Base-by-base conservation (phyloP, 2,888 invertebrate genomes). In the Anorthoa munda region DNA sequence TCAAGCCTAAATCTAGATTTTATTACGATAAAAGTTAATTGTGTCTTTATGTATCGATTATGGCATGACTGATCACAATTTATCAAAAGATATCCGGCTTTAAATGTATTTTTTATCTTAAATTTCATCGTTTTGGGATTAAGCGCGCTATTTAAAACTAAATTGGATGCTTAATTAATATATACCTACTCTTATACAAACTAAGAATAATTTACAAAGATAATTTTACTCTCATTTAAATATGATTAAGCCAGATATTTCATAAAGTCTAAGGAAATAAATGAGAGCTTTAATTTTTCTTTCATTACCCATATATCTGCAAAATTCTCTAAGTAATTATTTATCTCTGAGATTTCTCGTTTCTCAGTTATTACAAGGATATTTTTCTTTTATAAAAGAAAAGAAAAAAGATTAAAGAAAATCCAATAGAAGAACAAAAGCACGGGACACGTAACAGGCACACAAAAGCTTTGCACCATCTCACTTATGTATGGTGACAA, bases 391-490 rank as follows among this genome's bases (percentile, higher is more conserved):
- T 68, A 53, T 58, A 53, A 76, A 79, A 77, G 67, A 67, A 77
- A 78, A 75, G 61, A 70, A 81, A 86, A 84, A 78, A 75, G 72
- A 81, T 79, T 79, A 83, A 88, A 81, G 82, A 80, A 88, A 84
- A 85, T 83, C 81, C 81, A 83, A 85, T 84, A 72, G 72, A 78
- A 83, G 83, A 87, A 90, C 88, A 89, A 89, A 86, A 77, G 75
- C 72, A 69, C 56, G 84, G 78, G 73, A 83, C 83, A 85, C 80
- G 85, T 86, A 80, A 86, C 85, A 75, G 73, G 81, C 83, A 81
- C 72, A 88, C 86, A 89, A 89, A 90, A 86, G 89, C 83, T 86
- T 90, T 82, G 79, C 85, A 85, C 83, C 83, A 73, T 79, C 88
- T 85, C 80, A 84, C 81, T 84, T 78, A 79, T 60, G 81, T 84